phyloP scores from a whole-genome alignment of 2,888 invertebrate species.

The Amblyjoppa fuscipennis region DNA sequence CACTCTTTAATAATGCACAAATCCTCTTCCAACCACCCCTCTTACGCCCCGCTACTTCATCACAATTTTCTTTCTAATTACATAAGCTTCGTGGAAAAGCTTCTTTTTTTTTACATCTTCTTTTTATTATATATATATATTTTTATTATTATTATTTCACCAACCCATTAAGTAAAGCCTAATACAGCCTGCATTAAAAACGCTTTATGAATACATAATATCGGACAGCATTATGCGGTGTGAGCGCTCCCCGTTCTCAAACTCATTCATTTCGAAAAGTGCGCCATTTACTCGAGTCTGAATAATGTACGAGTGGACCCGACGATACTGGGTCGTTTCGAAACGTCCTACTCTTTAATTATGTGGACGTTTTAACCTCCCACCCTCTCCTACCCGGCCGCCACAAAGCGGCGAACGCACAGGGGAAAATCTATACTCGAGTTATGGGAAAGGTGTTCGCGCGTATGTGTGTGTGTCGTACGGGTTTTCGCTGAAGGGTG shows the following conservation, averaged over 20 bases:
- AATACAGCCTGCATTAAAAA: slow-evolving; percentile 12
- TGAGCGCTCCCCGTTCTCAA: slow-evolving; percentile 5
- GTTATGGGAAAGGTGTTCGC: slow-evolving; percentile 57
- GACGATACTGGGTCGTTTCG: slow-evolving; percentile 29
- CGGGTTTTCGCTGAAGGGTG: slow-evolving; percentile 3
- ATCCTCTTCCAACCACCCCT: slow-evolving; percentile 4
- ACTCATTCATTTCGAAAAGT: slow-evolving; percentile 62
- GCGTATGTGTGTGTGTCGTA: slow-evolving; percentile 44
- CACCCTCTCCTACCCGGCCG: neutral
- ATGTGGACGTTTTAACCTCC: slow-evolving; percentile 44
- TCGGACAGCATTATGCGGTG: slow-evolving; percentile 13
- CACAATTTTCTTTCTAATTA: slow-evolving; percentile 35
- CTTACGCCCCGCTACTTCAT: neutral
- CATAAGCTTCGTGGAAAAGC: neutral
- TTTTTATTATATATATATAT: neutral
- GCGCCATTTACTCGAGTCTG: slow-evolving; percentile 53
- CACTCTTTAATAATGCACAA: slow-evolving; percentile 22
- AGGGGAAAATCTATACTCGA: slow-evolving; percentile 72
- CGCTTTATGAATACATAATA: slow-evolving; percentile 43
- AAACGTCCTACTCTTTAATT: slow-evolving; percentile 61
- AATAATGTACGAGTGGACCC: slow-evolving; percentile 49
- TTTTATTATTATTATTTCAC: neutral
- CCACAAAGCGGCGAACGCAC: slow-evolving; percentile 10
- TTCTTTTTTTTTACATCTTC: neutral
- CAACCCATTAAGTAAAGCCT: slow-evolving; percentile 8